Base-by-base conservation (phyloP, 2,888 invertebrate species). In the Xestia sexstrigata region DNA sequence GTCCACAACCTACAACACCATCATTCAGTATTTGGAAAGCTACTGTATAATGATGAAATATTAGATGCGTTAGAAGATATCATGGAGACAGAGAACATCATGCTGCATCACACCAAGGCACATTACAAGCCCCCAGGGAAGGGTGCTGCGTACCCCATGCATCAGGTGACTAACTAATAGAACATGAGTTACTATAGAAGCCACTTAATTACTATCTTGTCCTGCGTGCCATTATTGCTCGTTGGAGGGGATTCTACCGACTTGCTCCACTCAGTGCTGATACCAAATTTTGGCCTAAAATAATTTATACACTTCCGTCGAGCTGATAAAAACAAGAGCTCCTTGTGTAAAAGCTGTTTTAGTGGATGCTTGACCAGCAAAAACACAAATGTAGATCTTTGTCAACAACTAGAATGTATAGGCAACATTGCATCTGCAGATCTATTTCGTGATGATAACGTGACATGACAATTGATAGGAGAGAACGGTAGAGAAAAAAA, bases 81-180 rank as follows among this genome's bases (percentile, higher is more conserved):
- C 6, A 96, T 97, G 95, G 96, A 91, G 1, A 97, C 97, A 0
- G 90, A 94, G 63, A 96, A 97, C 87, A 97, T 97, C 58, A 91
- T 97, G 68, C 91, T 97, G 42, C 97, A 97, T 89, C 97, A 97
- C 88, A 97, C 97, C 1, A 97, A 97, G 88, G 97, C 97, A 0
- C 97, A 97, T 80, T 92, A 95, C 60, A 97, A 97, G 82, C 97
- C 97, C 0, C 97, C 97, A 4, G 96, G 96, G 76, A 97, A 96
- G 30, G 97, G 97, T 7, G 97, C 97, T 3, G 96, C 97, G 0
- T 97, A 97, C 83, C 95, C 97, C 1, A 97, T 97, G 97, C 97
- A 97, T 82, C 97, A 97, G 94, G 97, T 81, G 15, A 76, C 0
- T 62, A 15, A 30, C 4, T n/a, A 15, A 58, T 26, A 13, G 26